Evolutionary conservation across 2,113 vertebrate genomes (phyloP), one percentile per base, ranked within the genome.

Genomic region (Cervus canadensis): DNA sequence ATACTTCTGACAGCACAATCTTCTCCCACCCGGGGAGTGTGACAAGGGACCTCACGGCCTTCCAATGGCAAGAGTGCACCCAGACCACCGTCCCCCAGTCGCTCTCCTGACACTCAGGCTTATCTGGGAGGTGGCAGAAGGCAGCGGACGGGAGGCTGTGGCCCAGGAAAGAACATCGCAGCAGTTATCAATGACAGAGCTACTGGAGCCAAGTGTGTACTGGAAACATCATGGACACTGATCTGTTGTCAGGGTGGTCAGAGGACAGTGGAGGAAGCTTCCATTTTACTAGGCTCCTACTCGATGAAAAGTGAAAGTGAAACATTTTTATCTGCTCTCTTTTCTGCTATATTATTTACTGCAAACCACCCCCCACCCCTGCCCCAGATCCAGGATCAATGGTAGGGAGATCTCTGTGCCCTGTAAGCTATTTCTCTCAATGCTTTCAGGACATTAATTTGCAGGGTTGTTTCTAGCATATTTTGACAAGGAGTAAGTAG

Each of bases 401-500:
- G 7, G 40, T 11, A 85, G 56, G 26, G 76, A n/a, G 83, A 43
- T 26, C 56, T 30, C 23, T 2, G 1, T 84, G 91, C 48, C n/a
- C 50, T 74, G n/a, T 19, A 12, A 28, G 40, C 50, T 76, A 45
- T 71, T 62, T 40, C 74, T 67, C 57, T 54, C 36, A 6, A 2
- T 17, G 26, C 33, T 84, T 89, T 87, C 52, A 79, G 81, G 64
- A 71, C 45, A 71, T 36, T 43, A n/a, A 52, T 62, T 48, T 87
- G 48, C 26, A 59, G 16, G 74, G 26, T 6, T 15, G 48, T 21
- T 91, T 94, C 88, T 57, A 43, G 84, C 59, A 21, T 48, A 78
- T 40, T 83, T 85, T 95, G 88, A 76, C 59, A 79, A 81, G 30
- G 86, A 85, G 59, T 87, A 98, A 96, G 94, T 74, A 86, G 94